Evolutionary conservation across 2,797 vertebrate species (phyloP), one percentile per base, ranked within the genome.

Genomic region (Gymnocypris eckloni): DNA sequence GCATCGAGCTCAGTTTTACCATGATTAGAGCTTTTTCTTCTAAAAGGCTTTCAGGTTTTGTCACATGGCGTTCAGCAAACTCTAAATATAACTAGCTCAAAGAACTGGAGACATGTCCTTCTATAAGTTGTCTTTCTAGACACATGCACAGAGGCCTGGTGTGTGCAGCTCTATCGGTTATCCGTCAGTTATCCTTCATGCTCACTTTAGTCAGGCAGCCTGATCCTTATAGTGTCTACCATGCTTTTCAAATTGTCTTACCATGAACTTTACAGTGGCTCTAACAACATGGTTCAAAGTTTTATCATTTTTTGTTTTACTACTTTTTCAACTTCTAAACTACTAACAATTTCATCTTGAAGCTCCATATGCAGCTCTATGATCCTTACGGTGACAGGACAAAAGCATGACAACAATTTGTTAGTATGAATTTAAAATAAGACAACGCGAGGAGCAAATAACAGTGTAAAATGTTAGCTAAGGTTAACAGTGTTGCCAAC

Each of bases 11-110:
- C 43, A 4, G 43, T 52, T 52, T 77, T 56, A 39, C 12, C 33
- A 39, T 56, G 52, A n/a, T 56, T 78, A 78, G 33, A 59, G 56
- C 56, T 59, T 59, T n/a, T 59, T 11, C 52, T 39, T 78, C 33
- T 37, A 78, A 78, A 78, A 78, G 11, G 28, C 20, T 56, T 77
- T 77, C 52, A 59, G 33, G 75, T n/a, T 77, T 56, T n/a, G 33
- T 41, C 52, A 52, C 16, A 56, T 54, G 37, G 75, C 52, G 59
- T 78, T 25, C 20, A 59, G 75, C 20, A 59, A 78, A n/a, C 75
- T 56, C 33, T 39, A 56, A 77, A 54, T 78, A 20, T 59, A 78
- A 59, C 9, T 11, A 59, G n/a, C 75, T 59, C 75, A 77, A 77
- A 77, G 45, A 52, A 52, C 72, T 52, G 22, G 43, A 72, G 48